Base-by-base conservation (phyloP, 2,888 invertebrate genomes). In the Heteromurus nitidus region DNA sequence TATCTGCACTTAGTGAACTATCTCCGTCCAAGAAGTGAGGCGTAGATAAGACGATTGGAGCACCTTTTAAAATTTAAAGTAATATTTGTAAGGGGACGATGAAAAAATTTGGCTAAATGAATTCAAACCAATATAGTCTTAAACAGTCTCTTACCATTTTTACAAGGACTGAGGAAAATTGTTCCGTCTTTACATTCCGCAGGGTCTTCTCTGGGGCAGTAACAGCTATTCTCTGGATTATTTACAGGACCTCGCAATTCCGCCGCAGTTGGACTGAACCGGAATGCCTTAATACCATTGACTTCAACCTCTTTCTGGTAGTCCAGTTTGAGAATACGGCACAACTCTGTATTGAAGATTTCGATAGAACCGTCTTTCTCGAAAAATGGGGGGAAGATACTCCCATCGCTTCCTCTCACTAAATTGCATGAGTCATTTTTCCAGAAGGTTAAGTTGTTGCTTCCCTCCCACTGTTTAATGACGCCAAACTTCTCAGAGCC, bases 401-500 rank as follows among this genome's bases (percentile, higher is more conserved):
- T 68, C 0, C 81, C 81, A 42, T 81, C 81, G 2, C 69, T 36
- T 3, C 75, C 81, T 1, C 13, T 24, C 0, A 81, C 13, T 2
- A 28, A 18, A 28, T 74, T 55, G 26, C 82, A 82, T 36, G 36
- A 13, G 36, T 36, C 13, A 2, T 42, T 18, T 3, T 47, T 22
- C 76, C 76, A 76, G 20, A 24, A 58, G 1, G 16, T 16, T 3
- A 75, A 31, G 5, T 31, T 24, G n/a, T 28, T 26, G 16, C n/a
- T 60, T 0, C 72, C 65, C 26, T 82, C 60, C 84, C 83, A 86
- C 2, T 36, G 36, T 9, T 77, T 47, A 18, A 85, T 82, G 60
- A 68, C 20, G 0, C 86, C 86, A 64, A 86, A 86, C 9, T 62
- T 44, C 0, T 62, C 18, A 3, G 73, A 28, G 1, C 55, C 44